Conservation (phyloP, 1,140 invertebrate species). For the Holotrichia oblita region DNA sequence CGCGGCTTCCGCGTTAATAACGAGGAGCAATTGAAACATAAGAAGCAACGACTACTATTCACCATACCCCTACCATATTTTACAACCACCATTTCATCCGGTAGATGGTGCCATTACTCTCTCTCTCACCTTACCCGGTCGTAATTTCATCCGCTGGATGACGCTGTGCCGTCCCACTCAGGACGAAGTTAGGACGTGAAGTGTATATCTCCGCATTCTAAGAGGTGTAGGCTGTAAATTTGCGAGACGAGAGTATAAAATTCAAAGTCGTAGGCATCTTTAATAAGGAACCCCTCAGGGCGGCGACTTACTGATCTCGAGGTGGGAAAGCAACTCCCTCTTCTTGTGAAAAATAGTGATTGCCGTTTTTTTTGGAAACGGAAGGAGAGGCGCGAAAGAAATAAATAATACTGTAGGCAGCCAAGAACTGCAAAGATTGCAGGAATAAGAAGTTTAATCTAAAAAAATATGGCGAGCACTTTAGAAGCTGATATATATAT, state of each 20-base stretch:
- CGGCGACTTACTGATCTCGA: neutral
- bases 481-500: too few species aligned
- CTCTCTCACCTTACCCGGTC: neutral
- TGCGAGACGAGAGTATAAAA: conserved; percentile 7
- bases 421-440: neutral
- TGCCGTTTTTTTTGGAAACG: neutral
- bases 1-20: neutral
- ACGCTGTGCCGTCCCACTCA: neutral
- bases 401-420: neutral
- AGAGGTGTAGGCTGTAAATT: conserved; percentile 6
- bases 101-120: conserved; percentile 11
- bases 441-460: neutral
- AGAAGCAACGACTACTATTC: neutral
- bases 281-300: neutral
- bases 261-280: neutral
- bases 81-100: neutral
- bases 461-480: neutral
- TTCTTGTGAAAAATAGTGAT: conserved; percentile 9
- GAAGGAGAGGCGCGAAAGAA: neutral
- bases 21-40: neutral
- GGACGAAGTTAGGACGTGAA: neutral
- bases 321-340: neutral
- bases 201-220: conserved; percentile 15
- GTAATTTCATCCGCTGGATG: neutral
- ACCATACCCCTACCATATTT: neutral